Percentiles rank a stretch among this genome's conserved stretches.
phyloP scores from a whole-genome alignment of 2,113 vertebrate genomes.

The Mobula hypostoma region DNA sequence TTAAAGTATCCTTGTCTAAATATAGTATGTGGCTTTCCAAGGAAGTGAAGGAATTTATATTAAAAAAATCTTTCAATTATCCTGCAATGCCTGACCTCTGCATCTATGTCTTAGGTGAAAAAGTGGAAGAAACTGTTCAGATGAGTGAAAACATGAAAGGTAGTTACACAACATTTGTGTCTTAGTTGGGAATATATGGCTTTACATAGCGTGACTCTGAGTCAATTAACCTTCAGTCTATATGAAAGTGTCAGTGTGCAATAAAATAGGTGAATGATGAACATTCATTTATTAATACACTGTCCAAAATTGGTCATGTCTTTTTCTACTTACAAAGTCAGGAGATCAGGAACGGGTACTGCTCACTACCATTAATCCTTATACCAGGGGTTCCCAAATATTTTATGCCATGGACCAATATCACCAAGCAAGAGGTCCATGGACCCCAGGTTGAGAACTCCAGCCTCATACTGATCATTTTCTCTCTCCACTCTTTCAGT shows the following conservation, averaged over 20 bases:
- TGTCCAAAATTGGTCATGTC: not conserved
- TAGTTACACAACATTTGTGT: not conserved
- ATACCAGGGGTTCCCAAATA: no score
- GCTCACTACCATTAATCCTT: not conserved
- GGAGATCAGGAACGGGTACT: not conserved
- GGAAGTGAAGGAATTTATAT: no score
- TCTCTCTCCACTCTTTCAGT: no score
- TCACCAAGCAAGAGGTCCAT: no score
- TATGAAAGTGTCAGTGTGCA: not conserved
- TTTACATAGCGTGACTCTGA: not conserved
- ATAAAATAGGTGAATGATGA: not conserved
- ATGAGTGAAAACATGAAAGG: not conserved
- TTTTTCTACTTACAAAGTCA: not conserved
- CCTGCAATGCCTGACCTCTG: not conserved
- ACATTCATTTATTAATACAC: not conserved
- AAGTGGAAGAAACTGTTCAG: not conserved
- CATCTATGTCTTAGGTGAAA: not conserved
- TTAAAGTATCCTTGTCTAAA: not conserved
- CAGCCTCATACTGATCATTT: no score
- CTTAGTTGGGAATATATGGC: not conserved
- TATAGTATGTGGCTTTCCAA: not conserved
- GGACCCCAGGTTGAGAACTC: no score
- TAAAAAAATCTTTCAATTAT: not conserved
- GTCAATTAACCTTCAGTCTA: slow-evolving; percentile 21
- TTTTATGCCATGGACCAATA: no score